A percentile compares a stretch with the other conserved stretches of the same genome.
Evolutionary conservation across 1,140 invertebrate species (phyloP).

Genomic region (Cyphomyrmex costatus): DNA sequence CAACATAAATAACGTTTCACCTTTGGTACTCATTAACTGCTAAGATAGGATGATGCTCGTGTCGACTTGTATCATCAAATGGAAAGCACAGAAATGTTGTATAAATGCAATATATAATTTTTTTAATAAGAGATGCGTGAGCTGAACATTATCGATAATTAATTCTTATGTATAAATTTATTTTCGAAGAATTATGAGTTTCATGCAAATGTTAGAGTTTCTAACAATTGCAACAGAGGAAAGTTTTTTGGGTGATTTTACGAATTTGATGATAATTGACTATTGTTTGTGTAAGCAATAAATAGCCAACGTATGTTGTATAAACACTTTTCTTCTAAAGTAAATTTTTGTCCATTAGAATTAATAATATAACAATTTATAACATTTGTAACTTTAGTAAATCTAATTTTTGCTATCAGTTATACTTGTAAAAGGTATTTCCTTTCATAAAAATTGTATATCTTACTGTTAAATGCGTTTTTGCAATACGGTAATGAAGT

Average conservation of each 20-base stretch:
- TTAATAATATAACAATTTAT: conserved; percentile 30
- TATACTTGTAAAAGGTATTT: not conserved
- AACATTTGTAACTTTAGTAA: conserved; percentile 39
- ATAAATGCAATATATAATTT: conserved; percentile 37
- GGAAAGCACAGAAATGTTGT: not conserved
- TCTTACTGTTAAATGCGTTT: conserved; percentile 27
- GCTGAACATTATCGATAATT: conserved; percentile 23
- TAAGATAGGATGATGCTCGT: too few relatives aligned
- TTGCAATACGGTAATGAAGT: conserved; percentile 9
- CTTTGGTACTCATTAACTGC: too few relatives aligned
- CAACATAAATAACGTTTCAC: too few relatives aligned
- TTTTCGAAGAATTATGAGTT: conserved; percentile 40
- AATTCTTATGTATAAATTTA: conserved; percentile 59
- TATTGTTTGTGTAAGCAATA: conserved; percentile 13
- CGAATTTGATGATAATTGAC: conserved; percentile 19
- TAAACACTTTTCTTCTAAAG: conserved; percentile 51
- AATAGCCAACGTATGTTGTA: conserved; percentile 50
- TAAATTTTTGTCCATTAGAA: conserved; percentile 70
- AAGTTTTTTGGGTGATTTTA: conserved; percentile 29
- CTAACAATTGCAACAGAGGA: not conserved
- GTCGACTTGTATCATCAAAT: too few relatives aligned
- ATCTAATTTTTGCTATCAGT: conserved; percentile 50
- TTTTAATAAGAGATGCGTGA: conserved; percentile 32
- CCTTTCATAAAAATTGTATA: conserved; percentile 46
- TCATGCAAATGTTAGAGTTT: not conserved